phyloP scores from a whole-genome alignment of 2,888 invertebrate genomes.

The Plebejus melissa region DNA sequence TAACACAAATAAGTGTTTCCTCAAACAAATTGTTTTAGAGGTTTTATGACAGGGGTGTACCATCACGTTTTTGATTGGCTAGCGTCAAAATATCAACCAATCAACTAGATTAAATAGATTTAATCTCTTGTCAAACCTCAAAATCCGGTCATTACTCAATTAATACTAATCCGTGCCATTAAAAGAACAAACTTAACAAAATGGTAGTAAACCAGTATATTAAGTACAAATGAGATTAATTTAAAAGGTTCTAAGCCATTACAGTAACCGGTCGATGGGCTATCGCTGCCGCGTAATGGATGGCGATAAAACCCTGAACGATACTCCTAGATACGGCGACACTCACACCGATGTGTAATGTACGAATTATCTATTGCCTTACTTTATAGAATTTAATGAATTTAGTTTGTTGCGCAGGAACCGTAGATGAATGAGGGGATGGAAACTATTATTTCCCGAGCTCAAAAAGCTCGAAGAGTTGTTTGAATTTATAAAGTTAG shows the following conservation, averaged over 20 bases:
- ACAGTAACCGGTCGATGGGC: conserved; percentile 38
- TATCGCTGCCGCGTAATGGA: conserved; percentile 49
- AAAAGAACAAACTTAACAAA: background rate
- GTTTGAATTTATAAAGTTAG: no score
- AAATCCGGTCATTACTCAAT: background rate
- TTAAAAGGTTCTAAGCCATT: conserved; percentile 34
- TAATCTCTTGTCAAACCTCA: background rate
- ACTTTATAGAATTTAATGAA: no score
- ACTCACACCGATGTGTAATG: conserved; percentile 43
- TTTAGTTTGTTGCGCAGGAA: no score
- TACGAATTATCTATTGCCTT: background rate
- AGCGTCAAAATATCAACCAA: background rate
- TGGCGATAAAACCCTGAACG: conserved; percentile 49
- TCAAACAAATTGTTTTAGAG: no score
- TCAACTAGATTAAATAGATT: background rate
- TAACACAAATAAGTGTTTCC: no score
- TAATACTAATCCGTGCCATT: background rate
- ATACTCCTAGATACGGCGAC: conserved; percentile 38
- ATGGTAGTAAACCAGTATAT: conserved; percentile 11
- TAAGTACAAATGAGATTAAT: conserved; percentile 27
- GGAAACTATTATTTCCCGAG: no score
- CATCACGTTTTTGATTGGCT: background rate
- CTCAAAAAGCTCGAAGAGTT: no score
- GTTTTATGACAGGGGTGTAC: no score
- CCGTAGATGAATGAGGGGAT: no score